Evolutionary conservation across 1,140 invertebrate genomes (phyloP), one percentile per base, ranked within the genome.

Genomic region (Drosophila eugracilis): DNA sequence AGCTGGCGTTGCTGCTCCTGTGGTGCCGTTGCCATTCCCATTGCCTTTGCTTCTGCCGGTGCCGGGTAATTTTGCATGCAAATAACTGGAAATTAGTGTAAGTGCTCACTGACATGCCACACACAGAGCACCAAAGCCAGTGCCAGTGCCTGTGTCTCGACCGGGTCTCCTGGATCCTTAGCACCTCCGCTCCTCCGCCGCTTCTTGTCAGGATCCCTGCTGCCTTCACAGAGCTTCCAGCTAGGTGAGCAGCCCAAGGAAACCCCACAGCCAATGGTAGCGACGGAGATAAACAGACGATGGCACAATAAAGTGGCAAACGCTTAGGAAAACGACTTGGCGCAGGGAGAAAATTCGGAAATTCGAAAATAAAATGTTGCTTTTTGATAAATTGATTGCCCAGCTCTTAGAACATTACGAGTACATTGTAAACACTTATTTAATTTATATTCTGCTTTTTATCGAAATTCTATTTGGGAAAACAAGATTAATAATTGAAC

Each of bases 21-120:
- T 39, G 59, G 50, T 73, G 70, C 37, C 44, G 37, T 12, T 28
- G 52, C 7, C 24, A 7, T 55, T 70, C 30, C 49, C 32, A 36
- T 36, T 49, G 62, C 28, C 53, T 32, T 17, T 49, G 44, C 72
- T 42, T n/a, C 17, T 37, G 15, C 47, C n/a, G 49, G 59, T 75
- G 53, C 50, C 80, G 55, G 74, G 57, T 78, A 88, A 88, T 88
- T 83, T 88, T 78, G 83, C 83, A 88, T 86, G 83, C 83, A 88
- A 88, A 88, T 88, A 88, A 83, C 83, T 83, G 75, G 71, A 88
- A 88, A 88, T 88, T 88, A 88, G 83, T 88, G 71, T 88, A 83
- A 88, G 83, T 88, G 83, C 83, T 88, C 75, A 88, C 70, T 78
- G 83, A 88, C 83, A 88, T 83, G 83, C 83, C 70, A 88, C 70